Evolutionary conservation across 2,888 invertebrate genomes (phyloP).

Genomic region (Itoplectis maculator): DNA sequence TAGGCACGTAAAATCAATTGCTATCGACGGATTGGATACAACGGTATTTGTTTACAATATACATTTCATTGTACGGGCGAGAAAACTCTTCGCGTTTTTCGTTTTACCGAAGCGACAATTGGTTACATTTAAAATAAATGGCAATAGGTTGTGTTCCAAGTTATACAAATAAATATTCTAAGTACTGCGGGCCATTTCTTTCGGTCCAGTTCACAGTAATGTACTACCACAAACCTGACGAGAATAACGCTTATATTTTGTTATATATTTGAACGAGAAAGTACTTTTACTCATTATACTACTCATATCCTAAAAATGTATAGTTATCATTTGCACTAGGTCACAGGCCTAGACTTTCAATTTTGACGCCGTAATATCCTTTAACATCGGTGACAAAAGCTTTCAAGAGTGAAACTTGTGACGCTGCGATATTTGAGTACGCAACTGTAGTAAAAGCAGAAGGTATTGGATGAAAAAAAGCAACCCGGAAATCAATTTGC

Average conservation of each 20-base stretch:
- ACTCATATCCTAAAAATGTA: no score
- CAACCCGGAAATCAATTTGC: conserved; percentile 28
- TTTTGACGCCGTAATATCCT: neutral
- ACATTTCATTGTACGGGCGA: conserved; percentile 27
- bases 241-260: no score
- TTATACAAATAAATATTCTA: neutral
- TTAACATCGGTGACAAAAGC: neutral
- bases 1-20: neutral
- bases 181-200: no score
- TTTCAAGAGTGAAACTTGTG: neutral
- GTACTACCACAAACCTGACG: no score
- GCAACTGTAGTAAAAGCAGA: conserved; percentile 1
- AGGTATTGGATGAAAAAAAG: conserved; percentile 7
- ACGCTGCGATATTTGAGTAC: neutral
- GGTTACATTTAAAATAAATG: neutral
- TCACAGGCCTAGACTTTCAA: neutral
- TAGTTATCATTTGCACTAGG: neutral
- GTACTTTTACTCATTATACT: no score
- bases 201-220: no score
- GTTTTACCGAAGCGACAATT: neutral
- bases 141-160: neutral
- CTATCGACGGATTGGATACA: neutral
- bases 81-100: neutral
- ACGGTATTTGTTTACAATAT: conserved; percentile 31
- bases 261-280: no score